Evolutionary conservation across 2,113 vertebrate genomes (phyloP).

Genomic region (Agelaius phoeniceus): DNA sequence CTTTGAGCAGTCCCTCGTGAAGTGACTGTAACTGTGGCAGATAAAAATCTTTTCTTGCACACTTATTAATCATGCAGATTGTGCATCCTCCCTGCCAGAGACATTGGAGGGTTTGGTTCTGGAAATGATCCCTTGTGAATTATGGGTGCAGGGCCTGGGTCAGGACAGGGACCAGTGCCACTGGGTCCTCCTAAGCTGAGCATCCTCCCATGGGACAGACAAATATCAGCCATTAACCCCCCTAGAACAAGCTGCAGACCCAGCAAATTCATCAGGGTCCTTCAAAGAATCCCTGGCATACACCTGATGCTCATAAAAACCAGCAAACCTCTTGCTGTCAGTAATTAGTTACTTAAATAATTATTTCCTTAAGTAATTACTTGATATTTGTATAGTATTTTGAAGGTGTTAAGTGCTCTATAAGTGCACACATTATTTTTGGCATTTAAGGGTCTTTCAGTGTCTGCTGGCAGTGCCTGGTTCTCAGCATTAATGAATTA

Average conservation of each 20-base stretch:
- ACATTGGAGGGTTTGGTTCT: not conserved
- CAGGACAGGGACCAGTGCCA: not conserved
- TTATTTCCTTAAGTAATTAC: conserved; percentile 14
- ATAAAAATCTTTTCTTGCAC: not conserved
- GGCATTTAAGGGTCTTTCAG: not conserved
- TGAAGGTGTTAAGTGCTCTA: not conserved
- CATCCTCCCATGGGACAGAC: not conserved
- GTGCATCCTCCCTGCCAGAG: not conserved
- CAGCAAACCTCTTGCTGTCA: not conserved
- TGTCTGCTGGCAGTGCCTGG: not conserved
- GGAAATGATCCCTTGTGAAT: not conserved
- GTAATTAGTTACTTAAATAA: conserved; percentile 16
- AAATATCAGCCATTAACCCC: not conserved
- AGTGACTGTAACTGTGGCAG: not conserved
- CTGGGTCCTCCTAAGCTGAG: not conserved
- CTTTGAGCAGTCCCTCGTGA: not conserved
- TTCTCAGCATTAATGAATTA: not conserved
- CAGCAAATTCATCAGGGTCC: not conserved
- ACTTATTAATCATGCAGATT: not conserved
- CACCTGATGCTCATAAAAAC: not conserved
- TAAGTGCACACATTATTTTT: not conserved
- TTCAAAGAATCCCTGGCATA: not conserved
- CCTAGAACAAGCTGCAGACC: not conserved
- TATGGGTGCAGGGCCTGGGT: not conserved
- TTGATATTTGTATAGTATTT: conserved; percentile 2